Evolutionary conservation across 1,140 invertebrate species (phyloP), one percentile per base, ranked within the genome.

Genomic region (Eueides isabella): DNA sequence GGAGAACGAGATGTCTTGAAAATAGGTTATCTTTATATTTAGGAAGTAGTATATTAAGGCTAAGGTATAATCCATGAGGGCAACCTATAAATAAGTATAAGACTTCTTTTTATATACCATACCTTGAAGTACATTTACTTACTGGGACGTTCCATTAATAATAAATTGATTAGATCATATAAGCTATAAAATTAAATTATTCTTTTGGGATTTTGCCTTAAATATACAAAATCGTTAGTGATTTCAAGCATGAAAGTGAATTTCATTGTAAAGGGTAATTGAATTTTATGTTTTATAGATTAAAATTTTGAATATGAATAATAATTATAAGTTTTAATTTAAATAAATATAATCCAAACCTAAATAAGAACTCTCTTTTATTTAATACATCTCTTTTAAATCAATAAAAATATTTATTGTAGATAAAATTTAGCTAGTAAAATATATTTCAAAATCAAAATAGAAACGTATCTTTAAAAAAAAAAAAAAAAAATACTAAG

Each of bases 151-250:
- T 55, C 23, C 11, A 55, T 55, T 55, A 12, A 55, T 26, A 55
- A 55, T 67, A 67, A 67, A 67, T 67, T 29, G 66, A 67, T 67
- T 67, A 67, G 16, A 55, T 5, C 16, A 26, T 31, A 67, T 30
- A 67, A 41, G 16, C 48, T 23, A 26, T 31, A 67, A 44, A 55
- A 26, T 28, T 6, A 67, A 67, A 67, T 30, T n/a, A 55, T 55
- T 55, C 66, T 55, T 55, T 30, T 30, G 66, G 66, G 66, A 48
- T 48, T 67, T 48, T 55, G 29, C 48, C 9, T 55, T 55, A 11
- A 55, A 55, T 23, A 23, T 23, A 23, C 19, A 19, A 26, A 55
- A 12, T 12, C 19, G 19, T 23, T 55, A 55, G 19, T 55, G 48
- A 23, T 23, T 55, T 26, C 48, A 23, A 55, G 19, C 48, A 55